These are phyloP conservation scores for Istiophorus platypterus DNA, from an alignment of 2,113 vertebrate genomes.

Conservation along the genomic window DNA sequence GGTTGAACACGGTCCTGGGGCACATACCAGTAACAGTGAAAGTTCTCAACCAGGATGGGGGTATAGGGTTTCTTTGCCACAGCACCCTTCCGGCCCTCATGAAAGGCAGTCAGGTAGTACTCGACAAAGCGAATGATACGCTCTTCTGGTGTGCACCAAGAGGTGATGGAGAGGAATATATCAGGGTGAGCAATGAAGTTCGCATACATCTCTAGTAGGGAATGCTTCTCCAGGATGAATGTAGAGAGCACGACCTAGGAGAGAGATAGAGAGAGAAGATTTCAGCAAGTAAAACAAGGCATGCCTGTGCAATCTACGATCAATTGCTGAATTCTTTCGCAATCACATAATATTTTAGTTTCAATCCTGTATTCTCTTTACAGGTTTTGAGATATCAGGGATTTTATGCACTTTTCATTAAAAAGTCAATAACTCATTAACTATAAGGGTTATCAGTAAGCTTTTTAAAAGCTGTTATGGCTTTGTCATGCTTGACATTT, in stretches of 20 bases:
- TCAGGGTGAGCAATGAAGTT: slow-evolving; percentile 96
- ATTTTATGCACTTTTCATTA: too few species aligned
- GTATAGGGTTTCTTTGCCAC: slow-evolving; percentile 97
- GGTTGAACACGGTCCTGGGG: slow-evolving; percentile 87
- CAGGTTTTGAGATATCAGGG: too few species aligned
- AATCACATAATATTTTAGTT: too few species aligned
- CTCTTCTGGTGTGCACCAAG: slow-evolving; percentile 88
- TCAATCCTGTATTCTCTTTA: too few species aligned
- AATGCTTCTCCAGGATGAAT: slow-evolving; percentile 95
- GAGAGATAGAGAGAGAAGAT: not conserved
- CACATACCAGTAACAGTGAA: slow-evolving; percentile 93
- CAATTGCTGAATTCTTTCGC: too few species aligned
- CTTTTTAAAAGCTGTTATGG: too few species aligned
- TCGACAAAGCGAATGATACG: slow-evolving; percentile 92
- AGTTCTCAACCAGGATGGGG: slow-evolving; percentile 92
- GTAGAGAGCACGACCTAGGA: slow-evolving; percentile 93
- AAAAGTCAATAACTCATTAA: too few species aligned
- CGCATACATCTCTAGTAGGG: slow-evolving; percentile 95
- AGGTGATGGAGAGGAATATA: slow-evolving; percentile 90
- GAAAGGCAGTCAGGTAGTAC: slow-evolving; percentile 95
- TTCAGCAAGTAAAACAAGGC: too few species aligned
- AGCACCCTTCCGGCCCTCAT: slow-evolving; percentile 91
- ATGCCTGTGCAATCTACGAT: not conserved
- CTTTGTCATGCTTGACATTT: too few species aligned
- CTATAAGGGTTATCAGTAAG: too few species aligned